Base-by-base conservation (phyloP, 2,888 invertebrate species). In the Caprella mutica region DNA sequence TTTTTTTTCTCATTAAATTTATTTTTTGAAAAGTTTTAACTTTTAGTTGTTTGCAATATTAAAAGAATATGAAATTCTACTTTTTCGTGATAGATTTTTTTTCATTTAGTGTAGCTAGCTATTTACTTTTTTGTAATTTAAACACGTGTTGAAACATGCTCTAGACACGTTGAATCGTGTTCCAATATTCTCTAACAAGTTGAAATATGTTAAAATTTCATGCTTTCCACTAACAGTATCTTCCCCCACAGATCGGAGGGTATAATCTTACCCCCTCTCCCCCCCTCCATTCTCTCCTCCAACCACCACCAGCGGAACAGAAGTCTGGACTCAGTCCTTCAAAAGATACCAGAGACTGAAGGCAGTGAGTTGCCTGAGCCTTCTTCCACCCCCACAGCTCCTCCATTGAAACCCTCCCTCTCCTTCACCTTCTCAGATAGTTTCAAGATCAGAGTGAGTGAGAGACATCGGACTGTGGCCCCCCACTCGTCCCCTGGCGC, bases 301-400 rank as follows among this genome's bases (percentile, higher is more conserved):
- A 27, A 48, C n/a, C 48, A 48, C 19, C 86, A 87, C 72, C 89
- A 89, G 75, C 81, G 90, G 69, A 90, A 90, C 77, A 81, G 90
- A 67, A 89, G 89, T 71, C 76, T 90, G 72, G 90, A 91, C 73
- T 90, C 89, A 58, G 90, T 88, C 61, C 78, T 89, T 66, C 89
- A 89, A 73, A 79, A 86, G 73, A 89, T 90, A 71, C 89, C 89
- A 61, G 89, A 89, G 78, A 87, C 84, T 70, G 83, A 85, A 76
- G 77, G 80, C 66, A 69, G 71, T n/a, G 59, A 61, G 38, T 56
- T 66, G 19, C 57, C 54, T n/a, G 58, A 56, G 12, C 50, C 54
- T 19, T 30, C 52, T 40, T 27, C 48, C 8, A 30, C 48, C 6
- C 48, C 48, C 19, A 50, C 40, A 26, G 52, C 40, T 30, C 60